These are phyloP conservation scores for Rotaria macrura DNA, from an alignment of 2,888 invertebrate genomes.

Conservation along the genomic window DNA sequence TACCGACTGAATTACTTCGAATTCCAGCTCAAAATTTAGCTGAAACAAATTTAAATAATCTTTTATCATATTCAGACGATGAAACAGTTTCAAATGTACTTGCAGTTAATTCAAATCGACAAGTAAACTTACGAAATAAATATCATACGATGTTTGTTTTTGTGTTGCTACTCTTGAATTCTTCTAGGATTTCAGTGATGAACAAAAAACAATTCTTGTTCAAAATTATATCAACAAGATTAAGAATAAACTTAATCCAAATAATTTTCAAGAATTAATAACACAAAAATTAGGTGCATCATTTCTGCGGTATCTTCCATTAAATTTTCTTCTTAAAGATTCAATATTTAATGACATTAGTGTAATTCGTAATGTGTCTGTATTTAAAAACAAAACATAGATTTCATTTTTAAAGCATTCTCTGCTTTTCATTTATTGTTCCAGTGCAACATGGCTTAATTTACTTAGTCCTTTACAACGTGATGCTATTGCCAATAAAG, in stretches of 20 bases:
- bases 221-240: neutral
- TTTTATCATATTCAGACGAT: neutral
- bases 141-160: no score
- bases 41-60: neutral
- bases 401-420: no score
- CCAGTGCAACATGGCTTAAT: neutral
- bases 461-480: neutral
- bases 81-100: neutral
- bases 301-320: neutral
- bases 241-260: neutral
- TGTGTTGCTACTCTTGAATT: no score
- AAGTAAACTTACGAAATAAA: no score
- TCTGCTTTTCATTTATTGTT: neutral
- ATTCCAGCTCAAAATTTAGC: neutral
- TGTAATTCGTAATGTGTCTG: neutral
- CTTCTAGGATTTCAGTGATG: neutral
- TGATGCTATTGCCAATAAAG: neutral
- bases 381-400: no score
- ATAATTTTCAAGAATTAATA: conserved; percentile 15
- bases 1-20: neutral
- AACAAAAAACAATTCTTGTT: neutral
- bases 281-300: neutral
- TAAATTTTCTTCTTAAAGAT: neutral
- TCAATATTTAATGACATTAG: neutral
- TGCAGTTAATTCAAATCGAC: neutral